Evolutionary conservation across 2,888 invertebrate species (phyloP).

Genomic region (Smittia aterrima): DNA sequence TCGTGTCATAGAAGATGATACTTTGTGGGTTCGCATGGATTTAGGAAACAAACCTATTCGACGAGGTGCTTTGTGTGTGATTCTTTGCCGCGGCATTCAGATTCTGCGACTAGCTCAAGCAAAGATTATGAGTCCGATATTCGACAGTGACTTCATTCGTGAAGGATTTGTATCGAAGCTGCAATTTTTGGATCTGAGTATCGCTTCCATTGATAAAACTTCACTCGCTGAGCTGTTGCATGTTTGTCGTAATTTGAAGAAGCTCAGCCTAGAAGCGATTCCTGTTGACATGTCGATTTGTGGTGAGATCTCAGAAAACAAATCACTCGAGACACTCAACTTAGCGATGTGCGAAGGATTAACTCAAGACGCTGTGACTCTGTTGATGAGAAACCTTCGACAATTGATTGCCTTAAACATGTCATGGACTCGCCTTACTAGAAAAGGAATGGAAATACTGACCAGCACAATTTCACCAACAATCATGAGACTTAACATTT

Average conservation of each 20-base stretch:
- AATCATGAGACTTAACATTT: slow-evolving; percentile 73
- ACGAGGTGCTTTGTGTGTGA: slow-evolving; percentile 68
- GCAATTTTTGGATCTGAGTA: slow-evolving; percentile 84
- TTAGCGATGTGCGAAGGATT: slow-evolving; percentile 78
- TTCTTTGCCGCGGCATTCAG: slow-evolving; percentile 74
- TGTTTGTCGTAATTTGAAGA: slow-evolving; percentile 69
- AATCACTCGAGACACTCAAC: slow-evolving; percentile 74
- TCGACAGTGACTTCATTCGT: slow-evolving; percentile 50
- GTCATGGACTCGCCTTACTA: slow-evolving; percentile 73
- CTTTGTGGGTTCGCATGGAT: slow-evolving; percentile 82
- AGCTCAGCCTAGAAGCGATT: slow-evolving; percentile 82
- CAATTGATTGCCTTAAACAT: slow-evolving; percentile 68
- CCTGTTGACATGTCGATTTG: slow-evolving; percentile 64
- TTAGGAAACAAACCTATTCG: slow-evolving; percentile 68
- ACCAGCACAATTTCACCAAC: slow-evolving; percentile 63
- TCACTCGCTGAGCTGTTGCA: slow-evolving; percentile 62
- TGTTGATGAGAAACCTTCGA: slow-evolving; percentile 58
- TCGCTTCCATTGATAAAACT: slow-evolving; percentile 63
- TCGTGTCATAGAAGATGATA: slow-evolving; percentile 76
- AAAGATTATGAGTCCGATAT: slow-evolving; percentile 57
- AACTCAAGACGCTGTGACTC: slow-evolving; percentile 61
- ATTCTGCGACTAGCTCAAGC: slow-evolving; percentile 76
- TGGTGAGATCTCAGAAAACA: slow-evolving; percentile 65
- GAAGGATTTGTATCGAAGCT: slow-evolving; percentile 60
- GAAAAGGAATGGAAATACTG: slow-evolving; percentile 61